Percentiles rank a stretch among this genome's conserved stretches.
Evolutionary conservation across 64 coral and sea anemone genomes (phyloP).

Genomic region (Exaiptasia diaphana): DNA sequence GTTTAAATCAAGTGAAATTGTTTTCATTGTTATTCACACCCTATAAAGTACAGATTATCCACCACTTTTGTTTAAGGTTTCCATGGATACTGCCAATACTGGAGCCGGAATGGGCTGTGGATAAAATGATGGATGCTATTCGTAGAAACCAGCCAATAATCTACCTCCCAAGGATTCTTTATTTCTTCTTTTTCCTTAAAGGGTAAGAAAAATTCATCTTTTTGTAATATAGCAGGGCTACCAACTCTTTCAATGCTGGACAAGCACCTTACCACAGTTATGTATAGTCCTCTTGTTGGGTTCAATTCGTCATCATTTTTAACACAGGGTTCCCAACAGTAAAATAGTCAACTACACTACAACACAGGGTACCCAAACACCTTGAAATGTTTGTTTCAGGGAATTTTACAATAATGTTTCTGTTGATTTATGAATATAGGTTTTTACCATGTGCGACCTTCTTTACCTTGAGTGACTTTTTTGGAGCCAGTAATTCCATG

Average conservation of each 20-base stretch:
- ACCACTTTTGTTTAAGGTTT: too few relatives aligned
- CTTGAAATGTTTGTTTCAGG: too few relatives aligned
- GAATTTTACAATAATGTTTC: too few relatives aligned
- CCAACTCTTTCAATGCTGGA: neutral
- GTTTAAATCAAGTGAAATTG: too few relatives aligned
- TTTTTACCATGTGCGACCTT: conserved; percentile 61
- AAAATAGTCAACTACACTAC: neutral
- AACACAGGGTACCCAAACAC: neutral
- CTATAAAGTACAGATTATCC: too few relatives aligned
- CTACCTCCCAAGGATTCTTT: conserved; percentile 62
- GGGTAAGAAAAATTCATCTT: conserved; percentile 18
- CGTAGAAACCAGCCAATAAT: conserved; percentile 59
- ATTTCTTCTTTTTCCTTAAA: conserved; percentile 59
- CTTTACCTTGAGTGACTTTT: conserved; percentile 56
- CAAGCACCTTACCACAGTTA: too few relatives aligned
- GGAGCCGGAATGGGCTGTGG: conserved; percentile 64
- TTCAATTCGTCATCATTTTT: neutral
- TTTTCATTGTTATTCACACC: too few relatives aligned
- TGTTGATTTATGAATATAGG: conserved; percentile 35
- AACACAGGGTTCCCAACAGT: neutral
- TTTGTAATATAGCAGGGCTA: neutral
- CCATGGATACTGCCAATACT: conserved; percentile 74
- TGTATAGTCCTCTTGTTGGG: too few relatives aligned
- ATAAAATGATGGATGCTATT: conserved; percentile 77
- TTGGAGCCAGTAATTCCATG: conserved; percentile 75